These are phyloP conservation scores for Diabrotica balteata DNA, from an alignment of 2,888 invertebrate species.

Conservation along the genomic window DNA sequence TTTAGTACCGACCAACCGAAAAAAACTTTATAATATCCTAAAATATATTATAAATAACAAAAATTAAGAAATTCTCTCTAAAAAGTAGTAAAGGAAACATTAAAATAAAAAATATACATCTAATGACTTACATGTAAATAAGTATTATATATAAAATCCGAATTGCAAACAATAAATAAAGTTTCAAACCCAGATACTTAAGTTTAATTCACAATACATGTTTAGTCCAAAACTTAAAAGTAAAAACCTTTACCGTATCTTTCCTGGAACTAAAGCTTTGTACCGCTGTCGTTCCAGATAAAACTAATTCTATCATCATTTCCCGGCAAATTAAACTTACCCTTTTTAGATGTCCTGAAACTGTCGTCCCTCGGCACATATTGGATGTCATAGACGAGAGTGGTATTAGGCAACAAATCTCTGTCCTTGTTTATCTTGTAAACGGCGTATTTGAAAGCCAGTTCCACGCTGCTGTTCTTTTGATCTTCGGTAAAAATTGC, in stretches of 20 bases:
- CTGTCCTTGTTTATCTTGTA: constrained; percentile 92
- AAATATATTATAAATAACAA: no score
- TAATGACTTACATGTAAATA: no score
- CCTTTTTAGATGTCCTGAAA: constrained; percentile 90
- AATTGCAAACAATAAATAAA: no score
- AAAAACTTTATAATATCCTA: no score
- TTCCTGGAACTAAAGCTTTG: constrained; percentile 10
- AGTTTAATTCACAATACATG: no score
- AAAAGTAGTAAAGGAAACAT: no score
- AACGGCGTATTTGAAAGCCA: constrained; percentile 94
- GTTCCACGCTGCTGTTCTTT: constrained; percentile 83
- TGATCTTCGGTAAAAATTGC: constrained; percentile 92
- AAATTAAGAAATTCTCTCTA: no score
- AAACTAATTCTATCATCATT: constrained; percentile 24
- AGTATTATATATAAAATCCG: no score
- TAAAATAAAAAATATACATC: no score
- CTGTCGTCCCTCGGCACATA: constrained; percentile 89
- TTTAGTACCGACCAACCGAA: no score
- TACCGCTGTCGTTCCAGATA: constrained; percentile 5
- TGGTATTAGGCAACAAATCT: constrained; percentile 81
- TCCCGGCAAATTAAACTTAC: constrained; percentile 60
- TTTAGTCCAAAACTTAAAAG: not conserved
- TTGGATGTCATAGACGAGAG: constrained; percentile 91
- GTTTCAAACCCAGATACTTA: no score
- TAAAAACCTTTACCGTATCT: constrained; percentile 7